These are phyloP conservation scores for Chydorus sphaericus DNA, from an alignment of 2,888 invertebrate species.

Conservation along the genomic window DNA sequence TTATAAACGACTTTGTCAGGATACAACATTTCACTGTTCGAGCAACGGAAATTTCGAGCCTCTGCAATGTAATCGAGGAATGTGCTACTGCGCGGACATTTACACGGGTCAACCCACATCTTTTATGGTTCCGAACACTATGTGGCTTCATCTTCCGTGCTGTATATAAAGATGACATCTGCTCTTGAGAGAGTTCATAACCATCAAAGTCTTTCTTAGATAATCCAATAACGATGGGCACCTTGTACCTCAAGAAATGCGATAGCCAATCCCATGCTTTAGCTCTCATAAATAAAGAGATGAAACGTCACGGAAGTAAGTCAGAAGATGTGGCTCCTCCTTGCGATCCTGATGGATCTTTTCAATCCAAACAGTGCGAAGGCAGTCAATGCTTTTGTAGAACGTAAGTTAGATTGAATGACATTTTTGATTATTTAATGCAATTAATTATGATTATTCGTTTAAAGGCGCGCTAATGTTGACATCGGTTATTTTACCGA, in stretches of 20 bases:
- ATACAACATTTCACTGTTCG: constrained; percentile 39
- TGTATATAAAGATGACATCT: too few relatives aligned
- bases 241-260: constrained; percentile 46
- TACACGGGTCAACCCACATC: constrained; percentile 41
- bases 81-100: constrained; percentile 52
- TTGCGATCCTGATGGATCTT: constrained; percentile 52
- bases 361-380: constrained; percentile 28
- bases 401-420: too few relatives aligned
- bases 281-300: constrained; percentile 36
- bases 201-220: constrained; percentile 27
- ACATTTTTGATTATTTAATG: too few relatives aligned
- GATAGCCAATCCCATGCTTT: constrained; percentile 46
- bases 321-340: constrained; percentile 37
- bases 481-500: constrained; percentile 4
- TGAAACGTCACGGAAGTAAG: constrained; percentile 43
- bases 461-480: neutral
- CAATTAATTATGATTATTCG: neutral
- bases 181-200: neutral
- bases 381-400: constrained; percentile 5
- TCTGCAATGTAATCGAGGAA: constrained; percentile 47
- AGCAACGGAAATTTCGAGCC: constrained; percentile 48
- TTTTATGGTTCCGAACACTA: constrained; percentile 38
- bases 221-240: constrained; percentile 33
- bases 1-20: too few relatives aligned
- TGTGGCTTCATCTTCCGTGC: constrained; percentile 45